Percentiles rank a stretch among this genome's conserved stretches.
These are phyloP conservation scores for Argynnis bischoffii DNA, from an alignment of 2,888 invertebrate species.

Conservation along the genomic window DNA sequence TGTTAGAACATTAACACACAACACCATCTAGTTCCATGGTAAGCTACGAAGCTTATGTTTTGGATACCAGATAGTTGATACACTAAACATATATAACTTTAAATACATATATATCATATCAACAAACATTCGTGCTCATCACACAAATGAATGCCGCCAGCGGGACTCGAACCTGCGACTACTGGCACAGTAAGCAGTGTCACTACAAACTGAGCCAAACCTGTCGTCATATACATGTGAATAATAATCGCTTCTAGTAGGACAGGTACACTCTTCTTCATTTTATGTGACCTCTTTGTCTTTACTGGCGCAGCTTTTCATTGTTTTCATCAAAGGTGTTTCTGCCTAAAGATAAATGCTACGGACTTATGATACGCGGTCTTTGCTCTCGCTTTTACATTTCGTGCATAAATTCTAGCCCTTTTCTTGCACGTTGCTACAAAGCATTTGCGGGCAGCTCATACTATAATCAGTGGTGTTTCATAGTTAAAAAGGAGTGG, in stretches of 20 bases:
- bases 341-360: constrained; percentile 22
- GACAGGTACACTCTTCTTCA: constrained; percentile 8
- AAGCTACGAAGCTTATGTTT: too few relatives aligned
- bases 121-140: too few relatives aligned
- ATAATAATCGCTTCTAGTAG: neutral
- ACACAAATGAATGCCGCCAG: too few relatives aligned
- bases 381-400: constrained; percentile 28
- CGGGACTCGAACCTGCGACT: too few relatives aligned
- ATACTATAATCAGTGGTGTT: constrained; percentile 20
- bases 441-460: constrained; percentile 22
- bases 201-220: too few relatives aligned
- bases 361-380: constrained; percentile 27
- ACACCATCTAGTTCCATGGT: too few relatives aligned
- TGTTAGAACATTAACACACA: too few relatives aligned
- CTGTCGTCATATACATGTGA: neutral
- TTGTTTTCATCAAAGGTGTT: constrained; percentile 36
- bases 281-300: constrained; percentile 23
- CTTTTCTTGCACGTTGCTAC: constrained; percentile 18
- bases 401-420: constrained; percentile 32
- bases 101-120: too few relatives aligned
- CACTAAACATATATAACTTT: too few relatives aligned
- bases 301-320: constrained; percentile 22
- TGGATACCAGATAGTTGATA: too few relatives aligned
- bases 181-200: too few relatives aligned
- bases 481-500: constrained; percentile 13